Evolutionary conservation across 2,113 vertebrate species (phyloP), one percentile per base, ranked within the genome.

Genomic region (Syngnathus typhle): DNA sequence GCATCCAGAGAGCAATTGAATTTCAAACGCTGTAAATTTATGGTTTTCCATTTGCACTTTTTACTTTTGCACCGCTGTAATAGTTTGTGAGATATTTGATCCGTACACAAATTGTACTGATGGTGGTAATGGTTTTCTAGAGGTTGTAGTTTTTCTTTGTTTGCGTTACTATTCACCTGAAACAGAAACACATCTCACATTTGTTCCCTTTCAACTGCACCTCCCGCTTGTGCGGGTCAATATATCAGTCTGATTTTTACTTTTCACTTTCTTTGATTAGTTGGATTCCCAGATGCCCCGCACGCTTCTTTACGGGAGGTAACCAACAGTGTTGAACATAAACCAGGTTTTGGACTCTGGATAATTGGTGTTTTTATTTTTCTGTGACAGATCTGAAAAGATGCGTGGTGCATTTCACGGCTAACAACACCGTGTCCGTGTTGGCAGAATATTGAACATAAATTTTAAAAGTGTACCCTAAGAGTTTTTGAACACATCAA

Each of bases 211-310:
- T 82, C 52, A 71, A 59, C 74, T 60, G 69, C 75, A 65, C 72
- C 64, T 77, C 66, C 80, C 73, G 69, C 83, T 81, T 81, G 60
- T 36, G n/a, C 75, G 84, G 82, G 89, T 88, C 88, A 77, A 91
- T 90, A 91, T 90, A 88, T 59, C 85, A 76, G 88, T 89, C 86
- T 78, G 72, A 70, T 85, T 86, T 83, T 70, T 80, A 78, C 78
- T 77, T 90, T 82, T 87, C 79, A 89, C 86, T 83, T 90, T 87
- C 74, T 88, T 87, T 90, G 86, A 91, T 91, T 89, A 85, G 82
- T 87, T 89, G 80, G 82, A 84, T 82, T 85, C 75, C 6, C 69
- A 89, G 84, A 87, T 86, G 77, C 85, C 84, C 83, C 83, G 75
- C 74, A 69, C 80, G 81, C 77, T 74, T 89, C 86, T 86, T 87